Evolutionary conservation across 2,113 vertebrate genomes (phyloP).

Genomic region (Crotalus helleri): DNA sequence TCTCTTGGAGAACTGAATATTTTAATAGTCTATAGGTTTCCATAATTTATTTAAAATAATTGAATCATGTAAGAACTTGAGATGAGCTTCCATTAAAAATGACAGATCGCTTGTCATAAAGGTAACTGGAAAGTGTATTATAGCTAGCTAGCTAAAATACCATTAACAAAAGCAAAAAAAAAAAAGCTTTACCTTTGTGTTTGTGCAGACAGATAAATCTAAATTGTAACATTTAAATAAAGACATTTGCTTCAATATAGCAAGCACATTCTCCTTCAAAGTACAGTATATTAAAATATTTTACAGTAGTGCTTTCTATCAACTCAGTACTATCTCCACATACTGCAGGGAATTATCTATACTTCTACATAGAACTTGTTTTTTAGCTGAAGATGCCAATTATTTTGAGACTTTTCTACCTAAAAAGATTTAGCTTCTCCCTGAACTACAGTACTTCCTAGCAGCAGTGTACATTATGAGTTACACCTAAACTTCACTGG

Average conservation of each 20-base stretch:
- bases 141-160: neutral
- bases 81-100: neutral
- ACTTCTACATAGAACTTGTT: neutral
- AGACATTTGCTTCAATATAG: neutral
- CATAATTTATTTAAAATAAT: conserved; percentile 28
- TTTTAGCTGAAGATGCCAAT: neutral
- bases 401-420: neutral
- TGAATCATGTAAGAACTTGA: conserved; percentile 3
- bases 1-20: neutral
- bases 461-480: neutral
- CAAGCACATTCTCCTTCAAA: neutral
- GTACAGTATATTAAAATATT: neutral
- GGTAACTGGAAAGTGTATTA: conserved; percentile 7
- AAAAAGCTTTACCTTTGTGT: neutral
- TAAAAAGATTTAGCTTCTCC: neutral
- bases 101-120: neutral
- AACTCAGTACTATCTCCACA: neutral
- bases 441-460: neutral
- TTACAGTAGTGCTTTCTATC: neutral
- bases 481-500: neutral
- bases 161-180: neutral
- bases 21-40: conserved; percentile 13
- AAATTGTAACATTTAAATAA: conserved; percentile 23
- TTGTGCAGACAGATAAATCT: neutral
- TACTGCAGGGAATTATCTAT: neutral